phyloP scores from a whole-genome alignment of 1,140 invertebrate genomes.

The Euwallacea fornicatus region DNA sequence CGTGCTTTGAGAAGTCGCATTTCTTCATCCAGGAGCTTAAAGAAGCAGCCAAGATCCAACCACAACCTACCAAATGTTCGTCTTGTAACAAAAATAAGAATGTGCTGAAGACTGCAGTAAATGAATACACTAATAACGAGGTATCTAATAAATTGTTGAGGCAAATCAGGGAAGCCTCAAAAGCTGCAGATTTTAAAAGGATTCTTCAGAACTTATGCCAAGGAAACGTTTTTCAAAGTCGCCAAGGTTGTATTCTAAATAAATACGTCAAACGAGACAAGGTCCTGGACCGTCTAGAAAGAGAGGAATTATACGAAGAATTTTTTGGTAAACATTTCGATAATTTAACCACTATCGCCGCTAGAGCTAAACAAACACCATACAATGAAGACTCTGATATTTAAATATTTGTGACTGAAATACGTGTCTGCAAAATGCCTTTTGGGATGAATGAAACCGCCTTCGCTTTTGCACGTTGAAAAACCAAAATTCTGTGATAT shows the following conservation, averaged over 20 bases:
- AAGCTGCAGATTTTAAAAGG: slow-evolving; percentile 44
- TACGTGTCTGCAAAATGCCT: slow-evolving; percentile 25
- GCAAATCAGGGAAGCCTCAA: slow-evolving; percentile 44
- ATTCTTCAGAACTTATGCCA: slow-evolving; percentile 38
- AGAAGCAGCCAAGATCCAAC: too few relatives aligned
- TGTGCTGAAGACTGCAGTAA: slow-evolving; percentile 27
- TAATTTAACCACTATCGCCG: slow-evolving; percentile 30
- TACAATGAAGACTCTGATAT: neutral
- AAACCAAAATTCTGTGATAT: slow-evolving; percentile 35
- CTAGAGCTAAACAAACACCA: neutral
- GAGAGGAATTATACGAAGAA: slow-evolving; percentile 40
- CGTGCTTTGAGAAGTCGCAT: neutral
- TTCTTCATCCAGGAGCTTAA: neutral
- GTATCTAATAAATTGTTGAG: slow-evolving; percentile 36
- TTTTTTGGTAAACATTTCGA: slow-evolving; percentile 42
- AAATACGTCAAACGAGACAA: slow-evolving; percentile 13
- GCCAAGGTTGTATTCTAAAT: slow-evolving; percentile 4
- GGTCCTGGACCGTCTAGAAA: slow-evolving; percentile 15
- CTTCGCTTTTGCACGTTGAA: slow-evolving; percentile 24
- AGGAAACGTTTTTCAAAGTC: slow-evolving; percentile 18
- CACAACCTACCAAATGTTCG: too few relatives aligned
- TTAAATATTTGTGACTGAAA: slow-evolving; percentile 11
- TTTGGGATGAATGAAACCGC: slow-evolving; percentile 18
- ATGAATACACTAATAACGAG: slow-evolving; percentile 30
- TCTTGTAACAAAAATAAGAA: neutral